Base-by-base conservation (phyloP, 2,797 vertebrate genomes). In the Gastrophryne carolinensis region DNA sequence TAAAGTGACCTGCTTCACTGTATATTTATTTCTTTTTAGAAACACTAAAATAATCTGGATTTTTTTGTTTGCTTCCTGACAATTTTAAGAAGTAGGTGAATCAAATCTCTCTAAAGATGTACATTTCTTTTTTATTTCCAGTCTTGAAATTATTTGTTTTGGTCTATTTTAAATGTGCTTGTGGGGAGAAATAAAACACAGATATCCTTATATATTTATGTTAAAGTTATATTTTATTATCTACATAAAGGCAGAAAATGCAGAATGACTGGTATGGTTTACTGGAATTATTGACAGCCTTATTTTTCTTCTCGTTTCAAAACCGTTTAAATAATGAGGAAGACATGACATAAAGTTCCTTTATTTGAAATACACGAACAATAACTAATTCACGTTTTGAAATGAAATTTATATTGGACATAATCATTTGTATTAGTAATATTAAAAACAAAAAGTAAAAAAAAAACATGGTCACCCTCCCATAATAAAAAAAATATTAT, bases 161-260 rank as follows among this genome's bases (percentile, higher is more conserved):
- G 88, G 90, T 88, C 90, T 90, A 86, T 90, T 93, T 94, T 95
- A 93, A 90, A 94, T 95, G 93, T 94, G 95, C 91, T 91, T 93
- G 93, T 94, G 93, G 91, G 90, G 91, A 87, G 89, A 91, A 94
- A 94, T 93, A 93, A 93, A 93, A 84, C 84, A 84, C 92, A 93
- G 91, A 94, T 92, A 91, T 92, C 91, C 90, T 95, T 95, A 94
- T 91, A 94, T 91, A 90, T 92, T 94, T 90, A 92, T 93, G 93
- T 93, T 93, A 90, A 93, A 93, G 92, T 91, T 89, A 89, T 94
- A 94, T 94, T 95, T 94, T 92, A 93, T 95, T 92, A 92, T 93
- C 91, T 90, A 93, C 92, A 94, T 92, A 93, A 95, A 95, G 92
- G 90, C 94, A 47, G 44, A 86, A 92, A 93, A 95, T 96, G 93